Percentiles rank a stretch among this genome's conserved stretches.
phyloP scores from a whole-genome alignment of 2,113 vertebrate species.

The Zapus hudsonius region DNA sequence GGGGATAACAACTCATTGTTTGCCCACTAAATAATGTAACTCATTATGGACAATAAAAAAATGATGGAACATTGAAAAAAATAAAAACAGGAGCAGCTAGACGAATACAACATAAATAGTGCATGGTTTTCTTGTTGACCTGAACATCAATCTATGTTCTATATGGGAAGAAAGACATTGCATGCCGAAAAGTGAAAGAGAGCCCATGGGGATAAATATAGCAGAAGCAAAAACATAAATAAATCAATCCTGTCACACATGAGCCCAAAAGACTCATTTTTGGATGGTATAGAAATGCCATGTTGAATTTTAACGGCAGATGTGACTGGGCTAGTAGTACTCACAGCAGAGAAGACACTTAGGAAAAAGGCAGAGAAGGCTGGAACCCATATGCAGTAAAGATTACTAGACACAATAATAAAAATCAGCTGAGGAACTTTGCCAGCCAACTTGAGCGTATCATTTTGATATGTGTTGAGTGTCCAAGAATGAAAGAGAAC shows the following conservation, averaged over 20 bases:
- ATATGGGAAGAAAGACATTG: not conserved
- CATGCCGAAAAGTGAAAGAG: not conserved
- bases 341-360: not conserved
- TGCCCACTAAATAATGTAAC: too few relatives aligned
- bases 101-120: not conserved
- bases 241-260: not conserved
- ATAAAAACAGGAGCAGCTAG: not conserved
- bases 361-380: not conserved
- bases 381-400: not conserved
- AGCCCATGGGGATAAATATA: not conserved
- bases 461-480: not conserved
- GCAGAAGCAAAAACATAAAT: not conserved
- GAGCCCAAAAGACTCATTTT: not conserved
- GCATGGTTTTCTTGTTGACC: not conserved
- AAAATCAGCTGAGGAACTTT: not conserved
- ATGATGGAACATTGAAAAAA: not conserved
- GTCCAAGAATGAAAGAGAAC: not conserved
- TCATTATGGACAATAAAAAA: too few relatives aligned
- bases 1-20: too few relatives aligned
- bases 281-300: not conserved
- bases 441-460: not conserved
- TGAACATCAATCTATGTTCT: not conserved
- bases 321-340: not conserved
- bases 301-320: not conserved
- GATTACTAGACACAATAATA: not conserved